A percentile compares a stretch with the other conserved stretches of the same genome.
Evolutionary conservation across 2,797 vertebrate species (phyloP).

Genomic region (Catamblyrhynchus diadema): DNA sequence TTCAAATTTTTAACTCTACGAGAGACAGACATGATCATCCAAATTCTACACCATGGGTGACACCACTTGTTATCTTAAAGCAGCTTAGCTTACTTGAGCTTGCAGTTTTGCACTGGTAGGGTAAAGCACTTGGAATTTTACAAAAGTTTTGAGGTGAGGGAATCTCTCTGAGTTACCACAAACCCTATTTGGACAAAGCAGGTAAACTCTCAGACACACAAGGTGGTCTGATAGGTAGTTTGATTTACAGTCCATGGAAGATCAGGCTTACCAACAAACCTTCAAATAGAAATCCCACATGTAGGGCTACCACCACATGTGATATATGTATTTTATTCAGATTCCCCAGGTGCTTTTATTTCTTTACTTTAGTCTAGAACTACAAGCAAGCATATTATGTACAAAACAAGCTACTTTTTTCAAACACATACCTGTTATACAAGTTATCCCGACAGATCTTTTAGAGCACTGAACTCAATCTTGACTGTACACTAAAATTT

Average conservation of each 20-base stretch:
- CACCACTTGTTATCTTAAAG: not conserved
- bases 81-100: not conserved
- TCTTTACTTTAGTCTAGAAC: not conserved
- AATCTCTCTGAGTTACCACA: not conserved
- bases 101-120: not conserved
- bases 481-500: slow-evolving; percentile 11
- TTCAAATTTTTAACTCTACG: not conserved
- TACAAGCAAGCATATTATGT: not conserved
- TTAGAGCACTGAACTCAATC: not conserved
- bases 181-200: not conserved
- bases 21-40: not conserved
- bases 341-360: not conserved
- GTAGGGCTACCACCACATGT: not conserved
- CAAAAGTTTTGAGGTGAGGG: not conserved
- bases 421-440: not conserved
- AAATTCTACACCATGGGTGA: not conserved
- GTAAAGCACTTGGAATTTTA: not conserved
- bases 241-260: not conserved
- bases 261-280: not conserved
- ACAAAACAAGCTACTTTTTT: not conserved
- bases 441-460: not conserved
- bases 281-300: not conserved
- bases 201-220: not conserved
- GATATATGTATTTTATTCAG: not conserved
- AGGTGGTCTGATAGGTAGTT: not conserved